Base-by-base conservation (phyloP, 2,113 vertebrate genomes). In the Thryonomys swinderianus region DNA sequence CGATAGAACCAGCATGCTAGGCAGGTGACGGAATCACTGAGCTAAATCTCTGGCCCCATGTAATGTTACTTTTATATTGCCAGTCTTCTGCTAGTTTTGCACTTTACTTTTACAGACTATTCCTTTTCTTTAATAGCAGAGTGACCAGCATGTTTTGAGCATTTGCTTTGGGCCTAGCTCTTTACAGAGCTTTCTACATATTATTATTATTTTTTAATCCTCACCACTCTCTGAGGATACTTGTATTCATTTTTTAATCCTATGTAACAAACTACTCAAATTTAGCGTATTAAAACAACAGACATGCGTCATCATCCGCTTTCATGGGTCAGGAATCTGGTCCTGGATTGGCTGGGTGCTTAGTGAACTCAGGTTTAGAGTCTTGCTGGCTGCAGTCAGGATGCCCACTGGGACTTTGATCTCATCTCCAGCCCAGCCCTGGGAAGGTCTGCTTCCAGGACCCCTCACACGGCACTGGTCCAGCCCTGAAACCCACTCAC, bases 121-220 rank as follows among this genome's bases (percentile, higher is more conserved):
- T 48, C 1, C 27, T 14, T 81, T 83, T 95, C 53, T 25, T 2
- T 71, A 25, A n/a, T 12, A 69, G 80, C 53, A 51, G 32, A 93
- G 37, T n/a, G 37, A 10, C 21, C 57, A 9, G 17, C 53, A 37
- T 83, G 42, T 91, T 78, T 74, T 57, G 69, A 59, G 12, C 8
- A 66, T 48, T 90, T 62, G 16, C 9, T 40, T 10, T 69, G 8
- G 55, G 34, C n/a, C 48, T 82, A 48, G 27, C 51, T 34, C 5
- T 89, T 84, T 80, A 57, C 34, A 95, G 76, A 96, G 57, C 73
- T 95, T 89, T 37, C 40, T 9, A 11, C 25, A 14, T 90, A 45
- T 88, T 90, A 53, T 87, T 79, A n/a, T 79, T 18, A 20, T 85
- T 67, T 85, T 85, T 69, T 27, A n/a, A n/a, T 66, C 8, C 21